Evolutionary conservation across 2,797 vertebrate species (phyloP).

Genomic region (Pogoniulus pusillus): DNA sequence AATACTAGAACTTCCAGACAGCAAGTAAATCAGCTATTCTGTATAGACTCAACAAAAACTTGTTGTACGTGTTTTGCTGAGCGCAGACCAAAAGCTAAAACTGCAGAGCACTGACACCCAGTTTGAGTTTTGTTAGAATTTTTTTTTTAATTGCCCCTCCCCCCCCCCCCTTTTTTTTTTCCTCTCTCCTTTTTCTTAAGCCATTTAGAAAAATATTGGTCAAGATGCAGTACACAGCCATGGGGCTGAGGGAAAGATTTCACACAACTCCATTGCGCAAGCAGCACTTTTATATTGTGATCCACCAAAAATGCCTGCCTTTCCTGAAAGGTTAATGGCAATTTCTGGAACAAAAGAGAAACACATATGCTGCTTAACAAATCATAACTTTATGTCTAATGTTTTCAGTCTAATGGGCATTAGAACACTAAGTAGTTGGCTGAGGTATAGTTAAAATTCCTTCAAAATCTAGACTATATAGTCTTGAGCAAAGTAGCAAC

Average conservation of each 20-base stretch:
- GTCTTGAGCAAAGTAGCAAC: constrained; percentile 54
- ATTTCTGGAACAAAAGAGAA: constrained; percentile 65
- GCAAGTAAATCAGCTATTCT: constrained; percentile 9
- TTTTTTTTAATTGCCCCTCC: not conserved
- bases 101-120: not conserved
- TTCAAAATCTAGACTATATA: constrained; percentile 70
- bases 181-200: not conserved
- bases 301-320: constrained; percentile 45
- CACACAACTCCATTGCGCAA: not conserved
- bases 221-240: not conserved
- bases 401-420: constrained; percentile 41
- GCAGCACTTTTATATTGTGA: constrained; percentile 29
- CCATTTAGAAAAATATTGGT: not conserved
- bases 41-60: constrained; percentile 24
- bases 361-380: constrained; percentile 48
- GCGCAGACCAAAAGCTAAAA: not conserved
- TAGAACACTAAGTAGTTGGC: constrained; percentile 65
- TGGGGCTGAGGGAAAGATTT: not conserved
- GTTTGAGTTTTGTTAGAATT: not conserved
- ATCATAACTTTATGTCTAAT: constrained; percentile 14
- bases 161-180: not conserved
- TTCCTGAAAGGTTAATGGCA: constrained; percentile 59
- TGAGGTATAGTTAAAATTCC: constrained; percentile 75
- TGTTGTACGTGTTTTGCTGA: constrained; percentile 26
- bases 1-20: constrained; percentile 55